Evolutionary conservation across 2,888 invertebrate species (phyloP).

Genomic region (Lasioglossum zephyrum): DNA sequence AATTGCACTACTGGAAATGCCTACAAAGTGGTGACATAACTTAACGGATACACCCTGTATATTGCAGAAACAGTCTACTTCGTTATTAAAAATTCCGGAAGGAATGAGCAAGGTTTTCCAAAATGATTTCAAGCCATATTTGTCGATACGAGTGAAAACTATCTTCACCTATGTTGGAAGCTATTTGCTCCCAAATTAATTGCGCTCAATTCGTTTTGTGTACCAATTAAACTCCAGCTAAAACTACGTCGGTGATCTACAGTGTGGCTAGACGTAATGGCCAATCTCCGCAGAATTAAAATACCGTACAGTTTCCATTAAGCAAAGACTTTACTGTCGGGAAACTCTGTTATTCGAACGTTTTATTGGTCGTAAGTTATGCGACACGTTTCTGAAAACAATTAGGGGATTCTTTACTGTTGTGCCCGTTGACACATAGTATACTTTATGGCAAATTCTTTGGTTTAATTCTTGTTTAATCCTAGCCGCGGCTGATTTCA

Average conservation of each 20-base stretch:
- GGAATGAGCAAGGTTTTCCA: neutral
- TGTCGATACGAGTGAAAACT: neutral
- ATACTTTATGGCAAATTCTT: neutral
- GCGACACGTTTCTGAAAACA: neutral
- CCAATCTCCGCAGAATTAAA: slow-evolving; percentile 5
- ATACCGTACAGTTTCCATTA: neutral
- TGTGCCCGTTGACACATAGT: neutral
- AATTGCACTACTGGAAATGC: too few relatives aligned
- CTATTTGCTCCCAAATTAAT: neutral
- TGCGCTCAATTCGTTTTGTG: neutral
- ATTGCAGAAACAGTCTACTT: neutral
- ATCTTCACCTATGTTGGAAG: neutral
- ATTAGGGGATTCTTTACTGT: neutral
- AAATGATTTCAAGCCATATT: neutral
- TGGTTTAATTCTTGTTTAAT: neutral
- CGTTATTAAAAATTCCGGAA: too few relatives aligned
- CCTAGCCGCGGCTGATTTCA: neutral
- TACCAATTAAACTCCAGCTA: neutral
- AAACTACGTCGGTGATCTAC: neutral
- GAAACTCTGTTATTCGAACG: neutral
- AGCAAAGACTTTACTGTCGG: neutral
- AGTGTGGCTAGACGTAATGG: neutral
- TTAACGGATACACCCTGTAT: too few relatives aligned
- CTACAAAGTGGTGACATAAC: too few relatives aligned
- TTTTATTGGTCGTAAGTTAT: neutral